Conservation (phyloP, 2,797 vertebrate genomes). For the Loriculus beryllinus region DNA sequence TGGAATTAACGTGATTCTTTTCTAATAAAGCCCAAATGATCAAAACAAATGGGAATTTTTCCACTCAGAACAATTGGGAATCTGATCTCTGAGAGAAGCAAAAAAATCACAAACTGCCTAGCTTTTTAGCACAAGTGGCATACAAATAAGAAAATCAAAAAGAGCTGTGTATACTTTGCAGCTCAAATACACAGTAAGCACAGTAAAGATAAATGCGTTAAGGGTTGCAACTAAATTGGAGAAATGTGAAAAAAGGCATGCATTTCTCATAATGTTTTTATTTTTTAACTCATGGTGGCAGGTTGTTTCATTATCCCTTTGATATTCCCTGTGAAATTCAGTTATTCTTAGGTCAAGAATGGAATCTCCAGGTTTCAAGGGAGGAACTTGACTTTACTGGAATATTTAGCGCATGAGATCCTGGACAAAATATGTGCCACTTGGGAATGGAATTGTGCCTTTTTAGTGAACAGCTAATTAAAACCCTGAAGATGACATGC, state of each 20-base stretch:
- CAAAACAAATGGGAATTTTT: conserved; percentile 21
- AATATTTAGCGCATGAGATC: neutral
- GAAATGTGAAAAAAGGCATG: neutral
- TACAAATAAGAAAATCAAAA: neutral
- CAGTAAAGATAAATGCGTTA: neutral
- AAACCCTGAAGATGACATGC: neutral
- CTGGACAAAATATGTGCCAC: neutral
- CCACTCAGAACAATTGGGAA: neutral
- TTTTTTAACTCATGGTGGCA: accelerated
- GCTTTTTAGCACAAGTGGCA: neutral
- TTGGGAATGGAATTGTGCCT: neutral
- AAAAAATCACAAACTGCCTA: neutral
- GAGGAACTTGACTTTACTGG: neutral
- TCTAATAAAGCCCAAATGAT: neutral
- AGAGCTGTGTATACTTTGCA: neutral
- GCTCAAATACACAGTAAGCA: neutral
- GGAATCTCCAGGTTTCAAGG: neutral
- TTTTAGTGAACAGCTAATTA: neutral
- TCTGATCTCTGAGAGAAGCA: neutral
- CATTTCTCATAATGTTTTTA: neutral
- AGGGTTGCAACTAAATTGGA: neutral
- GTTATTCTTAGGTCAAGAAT: neutral
- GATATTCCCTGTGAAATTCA: neutral
- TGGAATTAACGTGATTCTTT: neutral
- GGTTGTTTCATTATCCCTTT: neutral